These are phyloP conservation scores for Leptinotarsa tumamoca DNA, from an alignment of 2,888 invertebrate genomes.

Conservation along the genomic window DNA sequence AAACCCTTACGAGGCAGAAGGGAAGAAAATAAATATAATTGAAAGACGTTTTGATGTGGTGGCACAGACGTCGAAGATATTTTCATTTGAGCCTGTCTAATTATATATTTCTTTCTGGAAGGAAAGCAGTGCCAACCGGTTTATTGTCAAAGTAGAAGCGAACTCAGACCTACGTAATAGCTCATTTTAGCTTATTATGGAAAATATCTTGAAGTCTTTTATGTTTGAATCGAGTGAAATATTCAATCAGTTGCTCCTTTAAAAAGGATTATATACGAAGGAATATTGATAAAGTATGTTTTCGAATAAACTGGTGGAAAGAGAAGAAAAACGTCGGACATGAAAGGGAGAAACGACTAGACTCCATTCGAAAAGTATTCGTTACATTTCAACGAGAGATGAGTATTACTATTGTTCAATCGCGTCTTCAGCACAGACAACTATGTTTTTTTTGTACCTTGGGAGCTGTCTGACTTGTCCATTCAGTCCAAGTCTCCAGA, in stretches of 20 bases:
- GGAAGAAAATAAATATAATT: constrained; percentile 53
- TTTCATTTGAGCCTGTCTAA: constrained; percentile 29
- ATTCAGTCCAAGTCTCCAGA: too few relatives aligned
- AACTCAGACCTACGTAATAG: constrained; percentile 15
- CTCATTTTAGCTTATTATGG: constrained; percentile 18
- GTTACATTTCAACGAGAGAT: too few relatives aligned
- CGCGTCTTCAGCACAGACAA: too few relatives aligned
- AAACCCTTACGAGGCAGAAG: constrained; percentile 49
- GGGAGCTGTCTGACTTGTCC: too few relatives aligned
- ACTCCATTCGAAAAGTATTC: too few relatives aligned
- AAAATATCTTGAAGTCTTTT: constrained; percentile 7
- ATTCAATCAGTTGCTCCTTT: not conserved
- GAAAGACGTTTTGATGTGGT: constrained; percentile 45
- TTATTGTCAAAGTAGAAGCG: constrained; percentile 9
- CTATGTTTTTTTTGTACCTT: too few relatives aligned
- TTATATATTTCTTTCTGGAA: constrained; percentile 30
- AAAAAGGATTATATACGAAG: not conserved
- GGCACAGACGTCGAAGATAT: constrained; percentile 32
- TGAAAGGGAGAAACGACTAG: too few relatives aligned
- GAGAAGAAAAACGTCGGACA: too few relatives aligned
- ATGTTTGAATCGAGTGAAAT: not conserved
- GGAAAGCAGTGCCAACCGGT: constrained; percentile 27
- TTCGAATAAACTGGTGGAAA: too few relatives aligned
- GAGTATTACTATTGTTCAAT: too few relatives aligned
- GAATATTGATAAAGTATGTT: not conserved